Conservation (phyloP, 2,888 invertebrate species). For the Synanthedon andrenaeformis region DNA sequence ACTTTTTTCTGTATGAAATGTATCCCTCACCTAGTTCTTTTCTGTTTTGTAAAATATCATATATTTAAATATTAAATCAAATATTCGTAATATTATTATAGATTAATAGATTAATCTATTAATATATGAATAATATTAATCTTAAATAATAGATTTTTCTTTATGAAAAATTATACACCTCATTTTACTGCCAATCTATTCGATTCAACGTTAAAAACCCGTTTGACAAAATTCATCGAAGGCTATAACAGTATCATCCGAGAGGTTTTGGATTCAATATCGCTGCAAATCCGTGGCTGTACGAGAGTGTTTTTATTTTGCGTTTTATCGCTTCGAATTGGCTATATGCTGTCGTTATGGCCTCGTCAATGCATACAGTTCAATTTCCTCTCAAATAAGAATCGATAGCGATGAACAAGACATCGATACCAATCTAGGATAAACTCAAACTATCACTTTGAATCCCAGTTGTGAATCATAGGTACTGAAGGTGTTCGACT, state of each 20-base stretch:
- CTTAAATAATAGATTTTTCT: too few relatives aligned
- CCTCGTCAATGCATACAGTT: conserved; percentile 23
- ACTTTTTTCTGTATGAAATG: too few relatives aligned
- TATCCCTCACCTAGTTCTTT: too few relatives aligned
- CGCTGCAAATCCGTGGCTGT: conserved; percentile 25
- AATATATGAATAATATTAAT: too few relatives aligned
- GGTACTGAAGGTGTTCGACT: too few relatives aligned
- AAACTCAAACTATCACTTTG: background rate
- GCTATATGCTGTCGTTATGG: conserved; percentile 19
- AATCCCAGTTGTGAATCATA: too few relatives aligned
- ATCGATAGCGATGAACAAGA: conserved; percentile 9
- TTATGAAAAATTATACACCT: too few relatives aligned
- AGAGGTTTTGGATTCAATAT: conserved; percentile 29
- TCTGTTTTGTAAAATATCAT: too few relatives aligned
- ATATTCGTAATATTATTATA: too few relatives aligned
- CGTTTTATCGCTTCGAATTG: conserved; percentile 28
- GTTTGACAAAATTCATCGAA: conserved; percentile 18
- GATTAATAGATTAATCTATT: too few relatives aligned
- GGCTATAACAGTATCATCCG: conserved; percentile 27
- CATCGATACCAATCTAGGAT: conserved; percentile 2
- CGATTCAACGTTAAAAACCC: background rate
- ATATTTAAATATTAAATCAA: too few relatives aligned
- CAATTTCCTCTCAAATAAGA: conserved; percentile 26
- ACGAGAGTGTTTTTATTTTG: conserved; percentile 38
- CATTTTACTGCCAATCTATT: background rate